These are phyloP conservation scores for Axea sp. DNA, from an alignment of 2,888 invertebrate genomes.

Conservation along the genomic window DNA sequence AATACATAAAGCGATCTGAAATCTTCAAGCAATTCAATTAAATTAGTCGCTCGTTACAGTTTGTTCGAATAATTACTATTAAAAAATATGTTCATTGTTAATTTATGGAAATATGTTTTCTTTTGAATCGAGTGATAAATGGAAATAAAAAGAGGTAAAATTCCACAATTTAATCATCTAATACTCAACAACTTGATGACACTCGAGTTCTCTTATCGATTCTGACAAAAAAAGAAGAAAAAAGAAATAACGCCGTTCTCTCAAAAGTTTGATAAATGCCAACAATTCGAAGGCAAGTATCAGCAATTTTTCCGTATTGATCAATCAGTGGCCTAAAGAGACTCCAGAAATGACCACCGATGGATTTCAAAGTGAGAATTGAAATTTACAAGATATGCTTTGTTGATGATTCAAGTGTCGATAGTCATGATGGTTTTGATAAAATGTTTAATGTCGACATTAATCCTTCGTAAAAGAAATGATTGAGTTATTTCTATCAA, in stretches of 20 bases:
- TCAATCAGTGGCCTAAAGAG: conserved; percentile 39
- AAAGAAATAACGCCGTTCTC: conserved; percentile 26
- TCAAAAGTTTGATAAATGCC: conserved; percentile 41
- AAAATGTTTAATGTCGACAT: conserved; percentile 16
- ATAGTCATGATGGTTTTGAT: conserved; percentile 37
- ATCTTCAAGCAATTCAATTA: no score
- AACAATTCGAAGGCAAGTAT: conserved; percentile 30
- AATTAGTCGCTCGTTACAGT: no score
- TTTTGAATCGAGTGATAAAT: no score
- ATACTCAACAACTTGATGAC: conserved; percentile 25
- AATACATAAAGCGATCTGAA: no score
- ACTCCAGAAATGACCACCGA: conserved; percentile 23
- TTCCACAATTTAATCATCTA: conserved; percentile 17
- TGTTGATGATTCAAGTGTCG: conserved; percentile 11
- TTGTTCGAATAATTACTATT: no score
- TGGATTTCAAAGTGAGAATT: conserved; percentile 15
- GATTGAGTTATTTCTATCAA: no score
- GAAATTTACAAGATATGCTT: conserved; percentile 31
- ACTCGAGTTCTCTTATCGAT: conserved; percentile 15
- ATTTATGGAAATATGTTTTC: no score
- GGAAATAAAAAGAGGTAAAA: conserved; percentile 3
- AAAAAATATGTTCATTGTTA: no score
- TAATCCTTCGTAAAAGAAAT: conserved; percentile 10
- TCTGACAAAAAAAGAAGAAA: neutral
- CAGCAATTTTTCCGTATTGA: conserved; percentile 31